Percentiles rank a stretch among this genome's conserved stretches.
Evolutionary conservation across 2,888 invertebrate genomes (phyloP).

Genomic region (Anagyrus pseudococci): DNA sequence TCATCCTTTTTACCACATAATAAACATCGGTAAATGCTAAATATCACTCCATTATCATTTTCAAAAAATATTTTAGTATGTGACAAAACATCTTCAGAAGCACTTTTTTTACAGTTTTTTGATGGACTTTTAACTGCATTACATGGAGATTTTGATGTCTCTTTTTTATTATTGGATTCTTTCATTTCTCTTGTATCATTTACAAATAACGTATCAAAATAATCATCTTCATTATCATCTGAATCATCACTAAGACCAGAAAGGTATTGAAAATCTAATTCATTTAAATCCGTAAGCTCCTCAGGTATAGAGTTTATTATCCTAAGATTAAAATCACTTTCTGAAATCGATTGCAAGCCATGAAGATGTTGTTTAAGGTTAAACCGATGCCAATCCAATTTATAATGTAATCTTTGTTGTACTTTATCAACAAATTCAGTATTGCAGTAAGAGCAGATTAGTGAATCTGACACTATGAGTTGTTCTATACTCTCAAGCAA

Average conservation of each 20-base stretch:
- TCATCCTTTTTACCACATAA: constrained; percentile 74
- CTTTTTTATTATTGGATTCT: too few species aligned
- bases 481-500: constrained; percentile 53
- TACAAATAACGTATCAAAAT: too few species aligned
- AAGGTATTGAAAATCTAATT: constrained; percentile 47
- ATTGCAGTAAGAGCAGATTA: constrained; percentile 66
- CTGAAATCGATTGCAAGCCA: constrained; percentile 65
- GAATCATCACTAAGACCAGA: constrained; percentile 52
- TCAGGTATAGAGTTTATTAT: constrained; percentile 42
- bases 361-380: constrained; percentile 78
- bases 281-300: background rate
- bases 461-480: constrained; percentile 59
- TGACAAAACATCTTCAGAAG: too few species aligned
- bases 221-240: constrained; percentile 49
- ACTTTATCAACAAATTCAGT: constrained; percentile 66
- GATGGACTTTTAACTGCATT: too few species aligned
- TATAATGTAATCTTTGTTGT: constrained; percentile 78
- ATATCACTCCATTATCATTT: constrained; percentile 71
- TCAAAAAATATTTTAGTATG: constrained; percentile 79
- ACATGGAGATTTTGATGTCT: constrained; percentile 44
- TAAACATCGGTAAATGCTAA: constrained; percentile 78
- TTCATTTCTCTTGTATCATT: too few species aligned
- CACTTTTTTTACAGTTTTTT: too few species aligned
- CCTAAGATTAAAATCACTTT: constrained; percentile 67
- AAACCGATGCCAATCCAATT: constrained; percentile 84